phyloP scores from a whole-genome alignment of 2,888 invertebrate species.

The Drosophila heteroneura region DNA sequence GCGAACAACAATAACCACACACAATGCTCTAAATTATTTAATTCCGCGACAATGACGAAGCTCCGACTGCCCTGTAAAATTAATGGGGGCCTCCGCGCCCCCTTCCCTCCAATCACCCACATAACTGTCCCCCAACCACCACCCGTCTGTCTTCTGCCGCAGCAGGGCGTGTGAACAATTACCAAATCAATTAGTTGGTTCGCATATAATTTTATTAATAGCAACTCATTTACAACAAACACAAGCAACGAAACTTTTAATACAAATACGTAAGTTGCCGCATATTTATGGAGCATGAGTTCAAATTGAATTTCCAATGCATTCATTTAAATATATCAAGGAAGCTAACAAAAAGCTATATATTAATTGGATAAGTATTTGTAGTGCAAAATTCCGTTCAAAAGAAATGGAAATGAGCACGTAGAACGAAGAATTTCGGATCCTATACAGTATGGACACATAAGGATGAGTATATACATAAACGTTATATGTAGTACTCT shows the following conservation, averaged over 20 bases:
- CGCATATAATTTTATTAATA: constrained; percentile 30
- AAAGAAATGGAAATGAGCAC: not conserved
- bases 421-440: not conserved
- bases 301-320: constrained; percentile 1
- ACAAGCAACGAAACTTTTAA: constrained; percentile 3
- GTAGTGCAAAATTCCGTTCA: not conserved
- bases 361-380: not conserved
- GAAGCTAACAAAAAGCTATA: too few relatives aligned
- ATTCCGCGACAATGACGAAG: constrained; percentile 46
- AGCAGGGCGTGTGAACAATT: constrained; percentile 46
- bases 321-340: not conserved
- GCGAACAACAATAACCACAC: constrained; percentile 23
- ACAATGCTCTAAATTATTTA: constrained; percentile 47
- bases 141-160: not conserved
- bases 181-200: constrained; percentile 54
- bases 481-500: not conserved
- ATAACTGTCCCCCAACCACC: not conserved
- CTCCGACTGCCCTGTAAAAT: constrained; percentile 34
- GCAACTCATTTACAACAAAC: constrained; percentile 12
- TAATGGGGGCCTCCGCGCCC: constrained; percentile 22
- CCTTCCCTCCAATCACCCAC: not conserved
- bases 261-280: not conserved
- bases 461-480: not conserved
- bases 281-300: not conserved
- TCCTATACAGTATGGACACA: not conserved